Evolutionary conservation across 1,140 invertebrate species (phyloP), one percentile per base, ranked within the genome.

Genomic region (Drepana arcuata): DNA sequence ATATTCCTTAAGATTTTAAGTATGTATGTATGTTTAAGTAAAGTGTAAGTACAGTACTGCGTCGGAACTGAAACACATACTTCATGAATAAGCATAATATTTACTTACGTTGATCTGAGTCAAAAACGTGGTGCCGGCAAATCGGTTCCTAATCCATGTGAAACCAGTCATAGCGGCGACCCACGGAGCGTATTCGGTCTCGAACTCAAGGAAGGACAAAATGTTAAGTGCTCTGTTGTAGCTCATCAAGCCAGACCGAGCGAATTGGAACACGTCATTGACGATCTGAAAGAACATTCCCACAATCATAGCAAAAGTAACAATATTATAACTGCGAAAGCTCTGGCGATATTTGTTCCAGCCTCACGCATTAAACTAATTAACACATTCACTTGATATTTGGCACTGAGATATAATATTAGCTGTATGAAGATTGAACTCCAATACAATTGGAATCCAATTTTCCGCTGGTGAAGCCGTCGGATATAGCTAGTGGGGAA

Each of bases 261-360:
- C 86, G 40, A 86, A 78, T 68, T 91, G 90, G 46, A 94, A 87
- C 2, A 91, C 84, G 79, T 96, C 94, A 51, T 95, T 91, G 0
- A 95, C 84, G 14, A 95, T 84, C 75, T 82, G 32, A 12, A 61
- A 58, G 7, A 18, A 48, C 33, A 48, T n/a, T n/a, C n/a, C n/a
- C n/a, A n/a, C n/a, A n/a, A n/a, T n/a, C n/a, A n/a, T n/a, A n/a
- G n/a, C n/a, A n/a, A n/a, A n/a, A n/a, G n/a, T n/a, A 39, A 34
- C 6, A 4, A 34, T 2, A 28, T 29, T 21, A 43, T 35, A 16
- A 13, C 24, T 11, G 9, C 1, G 23, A 42, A 31, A 14, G 44
- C 1, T 33, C n/a, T n/a, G n/a, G n/a, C n/a, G n/a, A n/a, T n/a
- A n/a, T n/a, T n/a, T n/a, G n/a, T n/a, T n/a, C n/a, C n/a, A n/a